A percentile compares a stretch with the other conserved stretches of the same genome.
These are phyloP conservation scores for Halcyon smyrnensis DNA, from an alignment of 2,797 vertebrate genomes.

Conservation along the genomic window DNA sequence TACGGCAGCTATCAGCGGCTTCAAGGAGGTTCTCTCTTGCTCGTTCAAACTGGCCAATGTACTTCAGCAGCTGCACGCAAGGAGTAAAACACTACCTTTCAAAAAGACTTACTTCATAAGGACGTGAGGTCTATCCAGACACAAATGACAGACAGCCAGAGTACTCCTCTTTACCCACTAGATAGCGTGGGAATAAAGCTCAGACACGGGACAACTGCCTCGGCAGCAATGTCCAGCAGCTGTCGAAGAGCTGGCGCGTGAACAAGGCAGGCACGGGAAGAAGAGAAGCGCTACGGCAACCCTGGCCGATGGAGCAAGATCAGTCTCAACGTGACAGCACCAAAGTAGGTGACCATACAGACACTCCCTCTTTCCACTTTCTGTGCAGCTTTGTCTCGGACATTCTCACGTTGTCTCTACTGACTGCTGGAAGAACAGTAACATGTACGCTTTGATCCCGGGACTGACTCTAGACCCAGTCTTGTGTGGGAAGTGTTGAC, in stretches of 20 bases:
- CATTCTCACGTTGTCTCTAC: neutral
- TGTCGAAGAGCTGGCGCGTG: slow-evolving; percentile 31
- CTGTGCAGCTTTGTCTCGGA: neutral
- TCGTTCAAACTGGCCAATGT: neutral
- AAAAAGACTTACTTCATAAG: neutral
- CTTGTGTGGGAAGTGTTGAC: slow-evolving; percentile 28
- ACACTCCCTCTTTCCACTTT: neutral
- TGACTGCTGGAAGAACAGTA: neutral
- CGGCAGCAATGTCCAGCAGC: slow-evolving; percentile 39
- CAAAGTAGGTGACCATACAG: neutral
- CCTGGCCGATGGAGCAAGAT: neutral
- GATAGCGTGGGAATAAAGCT: slow-evolving; percentile 50
- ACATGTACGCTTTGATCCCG: neutral
- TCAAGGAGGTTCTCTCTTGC: neutral
- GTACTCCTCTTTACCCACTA: neutral
- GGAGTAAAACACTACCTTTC: neutral
- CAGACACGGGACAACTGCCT: slow-evolving; percentile 2
- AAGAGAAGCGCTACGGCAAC: neutral
- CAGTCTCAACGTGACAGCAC: neutral
- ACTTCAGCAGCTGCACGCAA: neutral
- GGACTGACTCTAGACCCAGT: neutral
- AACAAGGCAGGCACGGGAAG: slow-evolving; percentile 33
- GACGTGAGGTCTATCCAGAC: slow-evolving; percentile 10
- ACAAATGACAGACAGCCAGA: slow-evolving; percentile 19
- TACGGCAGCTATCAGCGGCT: neutral